Base-by-base conservation (phyloP, 2,888 invertebrate species). In the Cyclophora punctaria region DNA sequence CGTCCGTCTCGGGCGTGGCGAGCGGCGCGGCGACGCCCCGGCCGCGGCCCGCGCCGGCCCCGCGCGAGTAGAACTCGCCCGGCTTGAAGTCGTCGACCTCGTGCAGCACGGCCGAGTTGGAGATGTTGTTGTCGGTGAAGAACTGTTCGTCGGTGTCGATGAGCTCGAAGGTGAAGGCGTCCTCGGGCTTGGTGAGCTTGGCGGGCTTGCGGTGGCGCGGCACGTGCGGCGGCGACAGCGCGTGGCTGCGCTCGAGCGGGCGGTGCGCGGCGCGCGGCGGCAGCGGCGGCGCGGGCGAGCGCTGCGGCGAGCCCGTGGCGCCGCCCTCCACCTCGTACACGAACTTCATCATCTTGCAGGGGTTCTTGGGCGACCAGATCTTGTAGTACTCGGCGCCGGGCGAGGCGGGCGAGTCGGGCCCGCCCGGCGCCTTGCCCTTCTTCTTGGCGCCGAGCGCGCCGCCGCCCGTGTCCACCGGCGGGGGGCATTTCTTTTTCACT, bases 91-190 rank as follows among this genome's bases (percentile, higher is more conserved):
- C 87, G 46, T 82, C 83, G 45, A 86, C 68, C 45, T 80, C 78
- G 35, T 85, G 84, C 45, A 87, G 68, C 34, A 67, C 75, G 35
- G 83, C 78, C 35, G 85, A 86, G 59, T 83, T 85, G n/a, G 80
- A 78, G 53, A 87, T 87, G 57, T 86, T 84, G 60, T 86, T 88
- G 58, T 89, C 89, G 2, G 87, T 86, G 63, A 86, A 86, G 65
- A 85, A 88, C 57, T 90, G 89, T 71, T 95, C 96, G 69, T 96
- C 96, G 6, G 93, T 94, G 67, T 96, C 96, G 55, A 96, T 93
- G 52, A 96, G 91, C 76, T 96, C 96, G 74, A 95, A 96, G 60
- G 92, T 93, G 72, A 96, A 96, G 46, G 93, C 92, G 73, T 95
- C 95, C 73, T 95, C 94, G 44, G 92, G 92, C 57, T 90, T 89